Evolutionary conservation across 64 coral and sea anemone genomes (phyloP).

Genomic region (Cladopsammia gracilis): DNA sequence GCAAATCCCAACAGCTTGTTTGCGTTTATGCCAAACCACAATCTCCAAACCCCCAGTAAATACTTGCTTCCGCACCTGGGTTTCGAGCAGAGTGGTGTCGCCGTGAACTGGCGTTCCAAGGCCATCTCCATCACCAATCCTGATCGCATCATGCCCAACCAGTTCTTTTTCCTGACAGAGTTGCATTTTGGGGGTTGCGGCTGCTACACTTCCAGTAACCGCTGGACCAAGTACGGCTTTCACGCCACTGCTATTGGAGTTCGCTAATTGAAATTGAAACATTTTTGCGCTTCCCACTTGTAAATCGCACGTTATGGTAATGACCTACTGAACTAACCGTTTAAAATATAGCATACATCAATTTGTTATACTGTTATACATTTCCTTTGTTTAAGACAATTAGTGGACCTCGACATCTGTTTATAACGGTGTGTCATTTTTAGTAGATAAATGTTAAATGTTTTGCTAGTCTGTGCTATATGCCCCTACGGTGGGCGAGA

Average conservation of each 20-base stretch:
- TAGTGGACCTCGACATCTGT: too few relatives aligned
- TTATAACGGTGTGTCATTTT: too few relatives aligned
- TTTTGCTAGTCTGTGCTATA: too few relatives aligned
- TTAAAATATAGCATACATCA: too few relatives aligned
- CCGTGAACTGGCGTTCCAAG: background rate
- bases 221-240: constrained; percentile 9
- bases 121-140: constrained; percentile 1
- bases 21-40: constrained; percentile 76
- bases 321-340: too few relatives aligned
- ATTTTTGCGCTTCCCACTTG: too few relatives aligned
- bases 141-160: constrained; percentile 12
- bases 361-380: too few relatives aligned
- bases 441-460: too few relatives aligned
- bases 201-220: constrained; percentile 68
- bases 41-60: background rate
- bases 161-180: constrained; percentile 55
- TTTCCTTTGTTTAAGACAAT: too few relatives aligned
- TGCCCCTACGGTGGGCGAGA: too few relatives aligned
- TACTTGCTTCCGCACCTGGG: background rate
- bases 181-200: constrained; percentile 78
- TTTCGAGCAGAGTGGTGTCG: background rate
- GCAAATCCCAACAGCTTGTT: constrained; percentile 66
- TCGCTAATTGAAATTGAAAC: constrained; percentile 4
- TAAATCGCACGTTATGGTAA: too few relatives aligned
- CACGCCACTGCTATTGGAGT: constrained; percentile 71